phyloP scores from a whole-genome alignment of 2,797 vertebrate genomes.

The Melanotaenia boesemani region DNA sequence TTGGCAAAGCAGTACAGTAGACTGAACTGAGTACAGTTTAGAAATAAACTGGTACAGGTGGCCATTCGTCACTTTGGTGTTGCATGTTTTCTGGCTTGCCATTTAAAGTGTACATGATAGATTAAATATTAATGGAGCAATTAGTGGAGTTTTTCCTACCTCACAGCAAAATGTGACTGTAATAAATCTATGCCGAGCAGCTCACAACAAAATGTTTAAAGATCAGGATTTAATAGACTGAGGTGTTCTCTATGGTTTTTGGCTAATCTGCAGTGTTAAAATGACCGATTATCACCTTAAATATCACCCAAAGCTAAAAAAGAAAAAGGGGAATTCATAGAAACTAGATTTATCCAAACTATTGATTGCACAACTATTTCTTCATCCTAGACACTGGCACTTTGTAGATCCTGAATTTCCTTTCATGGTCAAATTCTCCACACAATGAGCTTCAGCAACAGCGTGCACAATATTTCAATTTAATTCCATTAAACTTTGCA shows the following conservation, averaged over 20 bases:
- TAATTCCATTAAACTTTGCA: neutral
- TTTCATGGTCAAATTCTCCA: neutral
- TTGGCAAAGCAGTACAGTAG: neutral
- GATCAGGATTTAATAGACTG: neutral
- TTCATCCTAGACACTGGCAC: neutral
- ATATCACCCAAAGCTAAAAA: neutral
- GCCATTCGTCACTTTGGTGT: neutral
- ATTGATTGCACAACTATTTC: neutral
- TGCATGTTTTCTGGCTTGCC: constrained; percentile 7
- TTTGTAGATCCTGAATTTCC: no score
- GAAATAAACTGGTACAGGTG: neutral
- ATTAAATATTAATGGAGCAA: constrained; percentile 30
- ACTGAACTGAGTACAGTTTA: neutral
- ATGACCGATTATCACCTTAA: no score
- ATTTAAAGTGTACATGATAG: neutral
- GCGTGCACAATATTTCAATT: neutral
- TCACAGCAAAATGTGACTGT: neutral
- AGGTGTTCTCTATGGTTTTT: neutral
- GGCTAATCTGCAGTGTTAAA: neutral
- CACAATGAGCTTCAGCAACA: neutral
- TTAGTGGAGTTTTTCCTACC: constrained; percentile 8
- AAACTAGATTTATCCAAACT: neutral
- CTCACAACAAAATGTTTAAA: neutral
- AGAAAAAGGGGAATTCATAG: neutral
- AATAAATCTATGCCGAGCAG: constrained; percentile 5